These are phyloP conservation scores for Halcyon malimbica DNA, from an alignment of 2,113 vertebrate species.

Conservation along the genomic window DNA sequence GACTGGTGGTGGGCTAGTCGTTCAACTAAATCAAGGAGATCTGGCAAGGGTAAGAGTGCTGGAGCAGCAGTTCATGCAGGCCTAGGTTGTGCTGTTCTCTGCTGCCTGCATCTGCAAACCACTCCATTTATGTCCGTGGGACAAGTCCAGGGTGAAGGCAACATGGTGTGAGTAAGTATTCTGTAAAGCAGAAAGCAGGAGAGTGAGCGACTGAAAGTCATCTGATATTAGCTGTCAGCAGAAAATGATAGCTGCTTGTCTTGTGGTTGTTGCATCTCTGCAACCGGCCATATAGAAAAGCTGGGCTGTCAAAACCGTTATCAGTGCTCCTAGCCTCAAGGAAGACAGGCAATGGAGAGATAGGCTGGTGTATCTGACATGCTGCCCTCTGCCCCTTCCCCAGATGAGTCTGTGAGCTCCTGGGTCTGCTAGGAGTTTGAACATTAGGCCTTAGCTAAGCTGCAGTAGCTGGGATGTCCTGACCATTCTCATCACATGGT, in stretches of 20 bases:
- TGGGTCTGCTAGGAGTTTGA: background rate
- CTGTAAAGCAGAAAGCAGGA: background rate
- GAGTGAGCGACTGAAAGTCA: background rate
- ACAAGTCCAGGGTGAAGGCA: background rate
- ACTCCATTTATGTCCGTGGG: fast-evolving
- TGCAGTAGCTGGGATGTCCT: background rate
- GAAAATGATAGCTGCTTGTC: background rate
- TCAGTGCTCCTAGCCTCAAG: background rate
- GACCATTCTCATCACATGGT: fast-evolving
- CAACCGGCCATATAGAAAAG: background rate
- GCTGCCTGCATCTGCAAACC: background rate
- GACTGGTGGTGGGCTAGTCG: background rate
- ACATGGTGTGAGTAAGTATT: background rate
- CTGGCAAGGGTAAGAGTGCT: background rate
- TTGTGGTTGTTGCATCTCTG: background rate
- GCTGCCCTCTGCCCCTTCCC: background rate
- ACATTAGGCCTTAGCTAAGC: background rate
- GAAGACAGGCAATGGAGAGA: background rate
- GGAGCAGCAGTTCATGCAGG: background rate
- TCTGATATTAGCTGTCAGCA: background rate
- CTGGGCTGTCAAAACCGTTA: background rate
- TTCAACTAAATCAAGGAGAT: background rate
- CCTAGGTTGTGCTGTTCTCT: background rate
- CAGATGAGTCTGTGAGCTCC: background rate
- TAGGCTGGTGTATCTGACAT: background rate